These are phyloP conservation scores for Allenopithecus nigroviridis DNA, from an alignment of 2,797 vertebrate species.

Conservation along the genomic window DNA sequence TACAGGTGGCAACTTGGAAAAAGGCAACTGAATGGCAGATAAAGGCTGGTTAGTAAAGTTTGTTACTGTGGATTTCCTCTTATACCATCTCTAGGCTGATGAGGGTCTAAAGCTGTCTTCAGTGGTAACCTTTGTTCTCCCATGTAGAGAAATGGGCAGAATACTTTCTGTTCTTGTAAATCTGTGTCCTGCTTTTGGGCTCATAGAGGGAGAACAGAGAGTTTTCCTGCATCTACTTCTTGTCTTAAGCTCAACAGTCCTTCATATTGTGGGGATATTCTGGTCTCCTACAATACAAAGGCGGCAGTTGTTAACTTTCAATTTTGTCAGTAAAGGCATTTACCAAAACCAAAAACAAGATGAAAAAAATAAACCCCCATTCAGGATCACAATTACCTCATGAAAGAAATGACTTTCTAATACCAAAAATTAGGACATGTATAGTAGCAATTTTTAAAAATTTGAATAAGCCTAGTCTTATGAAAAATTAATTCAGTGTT, in stretches of 20 bases:
- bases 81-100: not conserved
- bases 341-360: constrained; percentile 15
- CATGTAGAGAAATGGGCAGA: not conserved
- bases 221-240: not conserved
- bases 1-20: not conserved
- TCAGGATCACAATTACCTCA: not conserved
- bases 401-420: constrained; percentile 18
- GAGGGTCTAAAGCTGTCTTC: not conserved
- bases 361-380: not conserved
- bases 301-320: not conserved
- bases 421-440: not conserved
- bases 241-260: not conserved
- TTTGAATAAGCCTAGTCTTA: not conserved
- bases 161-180: not conserved
- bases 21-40: not conserved
- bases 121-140: not conserved
- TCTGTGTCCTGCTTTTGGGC: not conserved
- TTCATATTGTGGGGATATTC: not conserved
- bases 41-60: not conserved
- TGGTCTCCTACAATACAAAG: not conserved
- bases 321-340: not conserved
- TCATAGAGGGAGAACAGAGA: not conserved
- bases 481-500: not conserved
- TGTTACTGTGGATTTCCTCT: not conserved
- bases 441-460: not conserved